Evolutionary conservation across 2,888 invertebrate species (phyloP), one percentile per base, ranked within the genome.

Genomic region (Teinopalpus imperialis): DNA sequence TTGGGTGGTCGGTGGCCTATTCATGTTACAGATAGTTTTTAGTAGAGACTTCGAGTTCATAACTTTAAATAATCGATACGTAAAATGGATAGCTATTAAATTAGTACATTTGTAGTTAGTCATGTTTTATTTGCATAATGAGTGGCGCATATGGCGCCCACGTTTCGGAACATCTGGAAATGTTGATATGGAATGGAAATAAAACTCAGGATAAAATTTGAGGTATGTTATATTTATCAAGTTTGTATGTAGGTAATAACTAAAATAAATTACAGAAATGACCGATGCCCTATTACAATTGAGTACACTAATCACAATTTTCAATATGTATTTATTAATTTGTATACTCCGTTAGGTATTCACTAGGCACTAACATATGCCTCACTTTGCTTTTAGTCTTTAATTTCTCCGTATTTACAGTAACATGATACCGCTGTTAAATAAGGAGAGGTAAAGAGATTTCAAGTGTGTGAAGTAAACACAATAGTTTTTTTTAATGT

Each of bases 191-290:
- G 47, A 61, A 54, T 48, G 49, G 47, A 61, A 60, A 64, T 58
- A 59, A 81, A 75, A 75, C 69, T 61, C 59, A 56, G 35, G 46
- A 29, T 46, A 67, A 68, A 74, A 70, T 81, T 86, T 81, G 85
- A 86, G 85, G 88, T 88, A 87, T 82, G 82, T 87, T 86, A 81
- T 86, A 87, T 86, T 83, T 86, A 87, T 87, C 83, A 77, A 88
- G 80, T 86, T 87, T 85, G 83, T 87, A 87, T 86, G 83, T 87
- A 87, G 82, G 73, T 82, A 82, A 82, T 85, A 81, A 81, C 88
- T 88, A 88, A 85, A 79, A 77, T 88, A 85, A 86, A 82, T 70
- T 87, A 87, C 80, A 81, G 86, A 85, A 83, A 83, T 81, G 80
- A 81, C 69, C 69, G 68, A 83, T 83, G 81, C 82, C 71, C 81